A percentile compares a stretch with the other conserved stretches of the same genome.
Evolutionary conservation across 2,797 vertebrate genomes (phyloP).

Genomic region (Sebastes wilsoni): DNA sequence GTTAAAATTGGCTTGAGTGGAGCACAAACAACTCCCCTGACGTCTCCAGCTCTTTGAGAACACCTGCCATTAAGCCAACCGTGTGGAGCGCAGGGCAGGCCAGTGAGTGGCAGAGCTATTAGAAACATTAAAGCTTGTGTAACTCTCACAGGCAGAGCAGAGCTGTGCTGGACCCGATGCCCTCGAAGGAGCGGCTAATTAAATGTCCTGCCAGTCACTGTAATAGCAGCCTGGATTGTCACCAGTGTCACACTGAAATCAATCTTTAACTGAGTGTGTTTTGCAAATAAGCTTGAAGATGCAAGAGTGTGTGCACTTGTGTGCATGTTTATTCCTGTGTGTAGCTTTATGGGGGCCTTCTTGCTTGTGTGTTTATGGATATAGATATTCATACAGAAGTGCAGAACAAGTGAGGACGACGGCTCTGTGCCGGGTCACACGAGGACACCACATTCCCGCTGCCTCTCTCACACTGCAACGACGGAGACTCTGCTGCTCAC

Average conservation of each 20-base stretch:
- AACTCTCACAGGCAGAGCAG: slow-evolving; percentile 50
- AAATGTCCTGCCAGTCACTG: slow-evolving; percentile 69
- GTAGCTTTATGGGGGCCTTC: not conserved
- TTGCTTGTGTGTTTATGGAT: slow-evolving; percentile 17
- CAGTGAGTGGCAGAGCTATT: slow-evolving; percentile 36
- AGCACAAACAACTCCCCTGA: slow-evolving; percentile 39
- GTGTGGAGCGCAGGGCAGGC: not conserved
- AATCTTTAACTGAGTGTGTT: slow-evolving; percentile 47
- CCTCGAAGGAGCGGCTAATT: slow-evolving; percentile 64
- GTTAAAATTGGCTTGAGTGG: not conserved
- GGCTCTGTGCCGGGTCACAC: slow-evolving; percentile 68
- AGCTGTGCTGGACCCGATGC: slow-evolving; percentile 57
- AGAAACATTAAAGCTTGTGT: slow-evolving; percentile 54
- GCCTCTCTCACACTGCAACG: slow-evolving; percentile 71
- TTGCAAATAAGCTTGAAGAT: slow-evolving; percentile 35
- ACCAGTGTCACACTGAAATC: slow-evolving; percentile 59
- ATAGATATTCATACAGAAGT: slow-evolving; percentile 31
- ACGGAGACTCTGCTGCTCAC: slow-evolving; percentile 49
- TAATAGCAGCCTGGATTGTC: slow-evolving; percentile 57
- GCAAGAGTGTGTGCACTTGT: not conserved
- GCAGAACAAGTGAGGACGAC: slow-evolving; percentile 49
- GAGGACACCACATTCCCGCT: slow-evolving; percentile 77
- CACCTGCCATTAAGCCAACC: slow-evolving; percentile 36
- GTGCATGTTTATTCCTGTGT: slow-evolving; percentile 19
- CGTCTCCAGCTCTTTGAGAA: slow-evolving; percentile 27